Evolutionary conservation across 2,113 vertebrate species (phyloP).

Genomic region (Chloropsis hardwickii): DNA sequence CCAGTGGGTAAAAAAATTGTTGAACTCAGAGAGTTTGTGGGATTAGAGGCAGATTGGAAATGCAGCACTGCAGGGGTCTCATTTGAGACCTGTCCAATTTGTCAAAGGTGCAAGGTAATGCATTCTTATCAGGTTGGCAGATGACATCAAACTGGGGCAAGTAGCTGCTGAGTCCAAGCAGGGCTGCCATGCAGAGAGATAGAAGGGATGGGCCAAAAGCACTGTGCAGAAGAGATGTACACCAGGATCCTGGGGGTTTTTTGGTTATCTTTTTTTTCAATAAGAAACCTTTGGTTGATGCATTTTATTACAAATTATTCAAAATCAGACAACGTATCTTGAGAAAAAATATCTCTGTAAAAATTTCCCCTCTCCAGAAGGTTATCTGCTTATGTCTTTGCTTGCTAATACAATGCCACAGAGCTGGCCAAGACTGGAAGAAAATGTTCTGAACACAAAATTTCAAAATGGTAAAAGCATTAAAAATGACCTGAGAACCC

Average conservation of each 20-base stretch:
- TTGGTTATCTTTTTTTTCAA: accelerated
- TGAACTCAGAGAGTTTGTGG: background rate
- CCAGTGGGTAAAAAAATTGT: background rate
- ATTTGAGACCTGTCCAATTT: background rate
- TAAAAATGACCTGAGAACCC: background rate
- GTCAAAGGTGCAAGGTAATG: background rate
- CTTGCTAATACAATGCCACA: background rate
- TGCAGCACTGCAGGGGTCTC: background rate
- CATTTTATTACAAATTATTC: background rate
- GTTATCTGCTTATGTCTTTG: background rate
- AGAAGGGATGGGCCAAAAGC: background rate
- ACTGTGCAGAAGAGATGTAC: background rate
- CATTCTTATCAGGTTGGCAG: background rate
- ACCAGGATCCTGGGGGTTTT: background rate
- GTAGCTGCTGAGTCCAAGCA: background rate
- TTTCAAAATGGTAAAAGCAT: background rate
- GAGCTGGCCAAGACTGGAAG: background rate
- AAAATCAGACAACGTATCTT: background rate
- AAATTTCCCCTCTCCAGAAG: background rate
- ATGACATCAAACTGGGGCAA: background rate
- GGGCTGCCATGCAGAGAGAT: background rate
- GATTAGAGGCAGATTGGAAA: background rate
- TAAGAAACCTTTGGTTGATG: background rate
- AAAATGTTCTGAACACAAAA: background rate
- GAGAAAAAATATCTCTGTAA: background rate